Evolutionary conservation across 2,113 vertebrate genomes (phyloP).

Genomic region (Dissostichus mawsoni): DNA sequence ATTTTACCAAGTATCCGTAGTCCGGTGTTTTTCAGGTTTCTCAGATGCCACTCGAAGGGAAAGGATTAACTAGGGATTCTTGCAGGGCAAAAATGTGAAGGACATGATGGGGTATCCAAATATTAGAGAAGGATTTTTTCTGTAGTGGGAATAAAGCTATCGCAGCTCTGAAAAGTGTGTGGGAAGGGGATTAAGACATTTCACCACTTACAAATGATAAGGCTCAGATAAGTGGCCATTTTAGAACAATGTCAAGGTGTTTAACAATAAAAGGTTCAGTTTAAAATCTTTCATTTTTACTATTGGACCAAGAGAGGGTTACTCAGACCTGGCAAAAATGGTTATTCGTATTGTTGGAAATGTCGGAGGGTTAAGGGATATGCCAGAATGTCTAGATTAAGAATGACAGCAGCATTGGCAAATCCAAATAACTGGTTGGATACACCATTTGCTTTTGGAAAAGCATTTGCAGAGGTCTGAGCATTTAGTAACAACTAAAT

Average conservation of each 20-base stretch:
- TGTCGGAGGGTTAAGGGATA: background rate
- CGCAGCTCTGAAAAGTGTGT: background rate
- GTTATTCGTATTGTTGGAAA: background rate
- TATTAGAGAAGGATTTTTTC: background rate
- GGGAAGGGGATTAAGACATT: background rate
- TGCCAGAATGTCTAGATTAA: too few species aligned
- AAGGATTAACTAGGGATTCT: background rate
- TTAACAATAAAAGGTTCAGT: background rate
- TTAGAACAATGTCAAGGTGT: background rate
- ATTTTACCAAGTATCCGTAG: constrained; percentile 7
- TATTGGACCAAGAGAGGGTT: background rate
- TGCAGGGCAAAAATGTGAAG: background rate
- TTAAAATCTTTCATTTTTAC: background rate
- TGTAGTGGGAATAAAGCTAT: background rate
- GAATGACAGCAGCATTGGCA: too few species aligned
- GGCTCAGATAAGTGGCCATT: background rate
- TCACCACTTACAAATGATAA: background rate
- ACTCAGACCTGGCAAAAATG: background rate
- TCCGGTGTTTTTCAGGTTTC: constrained; percentile 15
- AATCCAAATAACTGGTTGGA: too few species aligned
- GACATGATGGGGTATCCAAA: background rate
- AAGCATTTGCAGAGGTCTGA: too few species aligned
- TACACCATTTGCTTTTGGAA: too few species aligned
- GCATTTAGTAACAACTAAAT: too few species aligned
- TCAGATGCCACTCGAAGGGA: background rate